A percentile compares a stretch with the other conserved stretches of the same genome.
Evolutionary conservation across 1,140 invertebrate species (phyloP).

Genomic region (Micrasema minimum): DNA sequence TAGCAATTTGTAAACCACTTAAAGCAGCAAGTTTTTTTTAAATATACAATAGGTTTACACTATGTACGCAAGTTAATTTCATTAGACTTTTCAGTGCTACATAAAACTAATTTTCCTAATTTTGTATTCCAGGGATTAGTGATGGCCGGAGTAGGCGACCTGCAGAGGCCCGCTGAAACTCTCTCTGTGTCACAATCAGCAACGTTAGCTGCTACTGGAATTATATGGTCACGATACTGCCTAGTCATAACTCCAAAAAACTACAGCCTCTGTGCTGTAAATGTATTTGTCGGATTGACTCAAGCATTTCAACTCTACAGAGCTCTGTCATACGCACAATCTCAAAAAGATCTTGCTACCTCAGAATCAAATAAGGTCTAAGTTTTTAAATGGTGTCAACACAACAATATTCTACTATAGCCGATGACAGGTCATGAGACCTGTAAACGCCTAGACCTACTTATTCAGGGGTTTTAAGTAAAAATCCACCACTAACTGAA

Average conservation of each 20-base stretch:
- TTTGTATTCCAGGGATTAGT: conserved; percentile 75
- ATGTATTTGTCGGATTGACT: conserved; percentile 90
- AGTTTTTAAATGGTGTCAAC: background rate
- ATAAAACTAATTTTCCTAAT: conserved; percentile 56
- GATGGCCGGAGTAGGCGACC: conserved; percentile 92
- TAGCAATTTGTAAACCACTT: too few relatives aligned
- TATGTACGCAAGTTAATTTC: too few relatives aligned
- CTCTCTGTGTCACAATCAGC: conserved; percentile 87
- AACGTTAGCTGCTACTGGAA: conserved; percentile 79
- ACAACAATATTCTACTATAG: background rate
- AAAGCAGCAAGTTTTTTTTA: too few relatives aligned
- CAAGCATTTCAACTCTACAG: conserved; percentile 83
- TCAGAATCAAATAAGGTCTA: conserved; percentile 14
- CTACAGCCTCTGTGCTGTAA: conserved; percentile 92
- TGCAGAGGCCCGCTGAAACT: conserved; percentile 88
- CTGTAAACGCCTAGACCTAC: background rate
- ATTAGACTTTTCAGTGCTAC: too few relatives aligned
- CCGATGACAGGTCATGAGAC: too few relatives aligned
- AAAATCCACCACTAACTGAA: too few relatives aligned
- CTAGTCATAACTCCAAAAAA: conserved; percentile 95
- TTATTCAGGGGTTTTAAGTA: background rate
- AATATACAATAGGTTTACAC: too few relatives aligned
- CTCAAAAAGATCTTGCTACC: conserved; percentile 55
- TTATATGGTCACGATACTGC: conserved; percentile 89
- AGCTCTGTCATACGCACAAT: conserved; percentile 66